A percentile compares a stretch with the other conserved stretches of the same genome.
phyloP scores from a whole-genome alignment of 2,113 vertebrate genomes.

The Isichthys henryi region DNA sequence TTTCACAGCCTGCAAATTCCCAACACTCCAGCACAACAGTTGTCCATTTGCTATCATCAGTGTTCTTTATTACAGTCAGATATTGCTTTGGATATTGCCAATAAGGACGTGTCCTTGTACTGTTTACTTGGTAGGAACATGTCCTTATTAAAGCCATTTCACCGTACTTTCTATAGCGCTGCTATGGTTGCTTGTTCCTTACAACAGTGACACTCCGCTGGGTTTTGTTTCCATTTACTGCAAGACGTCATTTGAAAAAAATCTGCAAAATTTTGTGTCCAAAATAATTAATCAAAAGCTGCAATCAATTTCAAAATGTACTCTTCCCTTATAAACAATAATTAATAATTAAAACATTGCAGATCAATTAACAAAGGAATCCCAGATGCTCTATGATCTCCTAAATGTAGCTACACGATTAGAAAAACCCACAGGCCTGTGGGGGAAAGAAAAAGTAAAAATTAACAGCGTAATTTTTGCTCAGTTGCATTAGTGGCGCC shows the following conservation, averaged over 20 bases:
- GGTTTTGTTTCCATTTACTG: background rate
- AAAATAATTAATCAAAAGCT: background rate
- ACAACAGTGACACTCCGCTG: background rate
- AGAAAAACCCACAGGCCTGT: background rate
- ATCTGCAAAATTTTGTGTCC: background rate
- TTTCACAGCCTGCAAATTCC: background rate
- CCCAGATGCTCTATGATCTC: background rate
- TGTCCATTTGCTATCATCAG: background rate
- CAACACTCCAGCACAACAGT: background rate
- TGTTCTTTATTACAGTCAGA: conserved; percentile 19
- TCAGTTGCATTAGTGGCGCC: background rate
- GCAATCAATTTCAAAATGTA: background rate
- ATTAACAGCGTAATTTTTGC: background rate
- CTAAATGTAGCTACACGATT: background rate
- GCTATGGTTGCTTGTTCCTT: background rate
- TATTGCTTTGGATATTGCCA: conserved; percentile 13
- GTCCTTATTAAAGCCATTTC: background rate
- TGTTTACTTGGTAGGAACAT: background rate
- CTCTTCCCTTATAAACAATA: background rate
- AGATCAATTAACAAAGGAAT: background rate
- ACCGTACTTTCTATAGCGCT: background rate
- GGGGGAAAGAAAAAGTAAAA: background rate
- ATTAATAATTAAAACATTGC: background rate
- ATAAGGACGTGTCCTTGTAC: conserved; percentile 10
- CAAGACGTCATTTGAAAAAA: background rate